Evolutionary conservation across 1,140 invertebrate genomes (phyloP).

Genomic region (Lamellibrachia luymesi): DNA sequence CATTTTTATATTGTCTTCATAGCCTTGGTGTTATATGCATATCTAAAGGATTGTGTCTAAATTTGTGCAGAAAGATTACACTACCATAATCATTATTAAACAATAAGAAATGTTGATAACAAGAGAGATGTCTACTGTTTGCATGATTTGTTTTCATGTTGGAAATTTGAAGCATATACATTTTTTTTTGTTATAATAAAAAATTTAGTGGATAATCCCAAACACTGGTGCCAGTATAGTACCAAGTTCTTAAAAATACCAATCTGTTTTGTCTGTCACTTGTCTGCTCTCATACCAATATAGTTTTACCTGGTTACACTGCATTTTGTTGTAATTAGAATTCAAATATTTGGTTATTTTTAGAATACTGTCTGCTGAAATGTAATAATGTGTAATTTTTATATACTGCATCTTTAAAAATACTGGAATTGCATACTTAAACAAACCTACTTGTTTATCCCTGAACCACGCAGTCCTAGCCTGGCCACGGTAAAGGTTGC

Average conservation of each 20-base stretch:
- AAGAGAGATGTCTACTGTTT: not conserved
- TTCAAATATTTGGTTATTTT: not conserved
- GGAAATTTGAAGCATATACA: not conserved
- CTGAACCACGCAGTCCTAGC: not conserved
- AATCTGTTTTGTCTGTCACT: not conserved
- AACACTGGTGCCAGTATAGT: not conserved
- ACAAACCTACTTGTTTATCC: not conserved
- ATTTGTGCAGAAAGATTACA: not conserved
- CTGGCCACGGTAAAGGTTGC: constrained; percentile 2
- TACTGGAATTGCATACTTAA: constrained; percentile 5
- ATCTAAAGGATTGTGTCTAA: not conserved
- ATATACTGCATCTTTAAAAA: not conserved
- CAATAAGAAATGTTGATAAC: not conserved
- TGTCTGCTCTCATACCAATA: not conserved
- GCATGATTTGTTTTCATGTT: not conserved
- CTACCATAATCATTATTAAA: not conserved
- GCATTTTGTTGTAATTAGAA: not conserved
- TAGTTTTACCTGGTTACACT: not conserved
- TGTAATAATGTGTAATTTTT: not conserved
- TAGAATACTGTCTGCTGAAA: not conserved
- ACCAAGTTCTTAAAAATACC: not conserved
- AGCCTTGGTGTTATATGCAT: not conserved
- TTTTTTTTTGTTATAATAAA: not conserved
- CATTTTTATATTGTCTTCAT: not conserved
- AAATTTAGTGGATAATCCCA: not conserved